These are phyloP conservation scores for Andrena hattorfiana DNA, from an alignment of 2,888 invertebrate genomes.

Conservation along the genomic window DNA sequence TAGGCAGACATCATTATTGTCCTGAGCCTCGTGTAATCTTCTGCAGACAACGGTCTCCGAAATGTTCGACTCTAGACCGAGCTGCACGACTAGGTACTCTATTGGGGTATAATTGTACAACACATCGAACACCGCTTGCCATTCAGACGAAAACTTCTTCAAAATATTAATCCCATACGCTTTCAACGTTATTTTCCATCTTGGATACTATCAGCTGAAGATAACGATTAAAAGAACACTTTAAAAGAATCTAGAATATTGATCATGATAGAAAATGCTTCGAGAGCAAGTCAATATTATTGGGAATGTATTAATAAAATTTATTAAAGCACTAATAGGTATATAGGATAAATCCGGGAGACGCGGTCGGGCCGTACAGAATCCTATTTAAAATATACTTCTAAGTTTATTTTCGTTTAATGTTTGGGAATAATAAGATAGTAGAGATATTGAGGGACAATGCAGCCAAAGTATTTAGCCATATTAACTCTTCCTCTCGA, in stretches of 20 bases:
- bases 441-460: too few relatives aligned
- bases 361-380: too few relatives aligned
- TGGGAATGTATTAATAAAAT: background rate
- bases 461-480: too few relatives aligned
- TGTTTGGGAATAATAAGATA: too few relatives aligned
- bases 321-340: background rate
- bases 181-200: background rate
- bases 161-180: background rate
- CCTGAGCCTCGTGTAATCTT: constrained; percentile 50
- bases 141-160: background rate
- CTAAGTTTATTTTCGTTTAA: too few relatives aligned
- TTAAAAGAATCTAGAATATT: too few relatives aligned
- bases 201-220: background rate
- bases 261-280: too few relatives aligned
- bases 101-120: background rate
- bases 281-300: background rate
- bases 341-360: too few relatives aligned
- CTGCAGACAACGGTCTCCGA: constrained; percentile 14
- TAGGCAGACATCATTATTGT: constrained; percentile 59
- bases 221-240: background rate
- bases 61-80: constrained; percentile 9
- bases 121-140: background rate
- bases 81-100: background rate
- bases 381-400: too few relatives aligned
- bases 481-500: too few relatives aligned